phyloP scores from a whole-genome alignment of 2,113 vertebrate species.

The Nibea albiflora region DNA sequence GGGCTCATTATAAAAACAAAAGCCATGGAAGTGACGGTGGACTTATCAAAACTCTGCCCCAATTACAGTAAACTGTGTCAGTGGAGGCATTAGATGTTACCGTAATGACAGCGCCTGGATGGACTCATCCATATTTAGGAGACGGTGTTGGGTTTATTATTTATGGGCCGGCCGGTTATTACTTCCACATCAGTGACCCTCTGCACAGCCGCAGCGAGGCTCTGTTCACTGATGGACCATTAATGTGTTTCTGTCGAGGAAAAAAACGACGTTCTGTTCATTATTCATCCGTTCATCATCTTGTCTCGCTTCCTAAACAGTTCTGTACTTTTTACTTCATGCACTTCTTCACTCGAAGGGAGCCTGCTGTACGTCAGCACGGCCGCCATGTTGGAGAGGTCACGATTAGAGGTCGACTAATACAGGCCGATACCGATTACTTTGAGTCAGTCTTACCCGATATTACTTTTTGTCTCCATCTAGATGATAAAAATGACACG shows the following conservation, averaged over 20 bases:
- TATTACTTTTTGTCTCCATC: too few species aligned
- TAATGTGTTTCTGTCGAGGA: not conserved
- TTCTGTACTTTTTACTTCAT: too few species aligned
- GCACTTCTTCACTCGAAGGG: too few species aligned
- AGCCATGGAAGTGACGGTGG: constrained; percentile 6
- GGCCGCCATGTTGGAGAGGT: too few species aligned
- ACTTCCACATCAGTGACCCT: constrained; percentile 17
- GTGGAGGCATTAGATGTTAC: constrained; percentile 12
- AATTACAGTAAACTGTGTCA: constrained; percentile 27
- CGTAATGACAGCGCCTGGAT: constrained; percentile 10
- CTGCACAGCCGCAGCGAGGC: not conserved
- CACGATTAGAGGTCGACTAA: too few species aligned
- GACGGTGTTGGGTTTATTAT: constrained; percentile 9
- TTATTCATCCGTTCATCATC: not conserved
- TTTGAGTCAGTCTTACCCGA: too few species aligned
- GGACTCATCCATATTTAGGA: constrained; percentile 46
- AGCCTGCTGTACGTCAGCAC: too few species aligned
- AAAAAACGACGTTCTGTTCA: not conserved
- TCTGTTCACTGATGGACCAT: not conserved
- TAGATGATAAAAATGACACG: too few species aligned
- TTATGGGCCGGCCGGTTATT: constrained; percentile 23
- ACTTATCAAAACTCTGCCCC: constrained; percentile 32
- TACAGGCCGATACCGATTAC: too few species aligned
- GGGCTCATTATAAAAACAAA: constrained; percentile 53
- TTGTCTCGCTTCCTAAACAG: not conserved